A percentile compares a stretch with the other conserved stretches of the same genome.
phyloP scores from a whole-genome alignment of 2,113 vertebrate species.

The Ia io region DNA sequence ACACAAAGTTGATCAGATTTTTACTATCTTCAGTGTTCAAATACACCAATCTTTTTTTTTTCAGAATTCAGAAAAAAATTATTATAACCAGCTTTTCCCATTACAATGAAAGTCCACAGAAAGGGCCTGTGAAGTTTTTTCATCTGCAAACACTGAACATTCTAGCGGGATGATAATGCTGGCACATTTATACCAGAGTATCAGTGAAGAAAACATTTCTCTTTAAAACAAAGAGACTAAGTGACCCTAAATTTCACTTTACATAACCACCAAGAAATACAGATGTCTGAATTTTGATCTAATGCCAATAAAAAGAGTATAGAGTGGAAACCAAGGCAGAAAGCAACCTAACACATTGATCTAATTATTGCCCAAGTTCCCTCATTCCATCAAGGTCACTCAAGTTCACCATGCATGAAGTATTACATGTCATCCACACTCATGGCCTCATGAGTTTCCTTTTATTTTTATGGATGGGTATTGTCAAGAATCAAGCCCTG shows the following conservation, averaged over 20 bases:
- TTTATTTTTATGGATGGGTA: conserved; percentile 12
- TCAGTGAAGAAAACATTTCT: not conserved
- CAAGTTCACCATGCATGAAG: not conserved
- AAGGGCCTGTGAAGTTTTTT: not conserved
- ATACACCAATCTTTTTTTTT: conserved; percentile 3
- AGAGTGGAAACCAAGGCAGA: not conserved
- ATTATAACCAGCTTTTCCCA: not conserved
- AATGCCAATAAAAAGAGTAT: not conserved
- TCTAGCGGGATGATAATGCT: not conserved
- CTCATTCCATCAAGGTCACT: not conserved
- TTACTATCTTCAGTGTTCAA: not conserved
- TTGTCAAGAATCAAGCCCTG: not conserved
- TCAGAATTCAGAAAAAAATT: not conserved
- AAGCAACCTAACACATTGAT: not conserved
- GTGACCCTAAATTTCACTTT: conserved; percentile 2
- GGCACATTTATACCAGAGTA: not conserved
- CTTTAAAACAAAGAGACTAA: conserved; percentile 37
- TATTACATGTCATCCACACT: conserved; percentile 8
- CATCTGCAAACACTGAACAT: not conserved
- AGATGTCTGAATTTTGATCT: not conserved
- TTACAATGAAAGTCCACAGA: not conserved
- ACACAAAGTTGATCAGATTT: conserved; percentile 9
- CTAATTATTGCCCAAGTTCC: not conserved
- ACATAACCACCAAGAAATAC: not conserved
- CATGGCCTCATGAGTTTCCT: not conserved